Evolutionary conservation across 2,113 vertebrate genomes (phyloP).

Genomic region (Labeo catla): DNA sequence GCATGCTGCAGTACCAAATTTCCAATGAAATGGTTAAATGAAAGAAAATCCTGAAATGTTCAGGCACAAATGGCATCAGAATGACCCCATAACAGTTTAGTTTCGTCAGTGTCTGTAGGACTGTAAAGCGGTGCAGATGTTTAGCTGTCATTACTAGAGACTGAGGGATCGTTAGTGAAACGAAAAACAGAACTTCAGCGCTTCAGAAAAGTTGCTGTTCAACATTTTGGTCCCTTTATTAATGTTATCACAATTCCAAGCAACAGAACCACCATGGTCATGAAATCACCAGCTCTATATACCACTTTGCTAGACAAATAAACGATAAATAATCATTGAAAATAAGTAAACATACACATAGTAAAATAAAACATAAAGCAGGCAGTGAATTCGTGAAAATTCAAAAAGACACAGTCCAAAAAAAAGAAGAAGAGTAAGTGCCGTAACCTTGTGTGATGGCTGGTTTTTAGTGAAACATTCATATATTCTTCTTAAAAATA

Average conservation of each 20-base stretch:
- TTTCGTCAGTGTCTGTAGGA: neutral
- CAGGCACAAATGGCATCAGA: neutral
- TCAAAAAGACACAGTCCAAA: neutral
- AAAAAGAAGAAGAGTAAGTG: conserved; percentile 4
- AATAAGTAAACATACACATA: conserved; percentile 69
- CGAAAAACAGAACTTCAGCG: neutral
- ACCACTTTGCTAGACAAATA: conserved; percentile 76
- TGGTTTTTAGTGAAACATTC: conserved; percentile 29
- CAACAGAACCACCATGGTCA: conserved; percentile 79
- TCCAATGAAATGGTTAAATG: neutral
- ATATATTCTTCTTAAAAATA: conserved; percentile 24
- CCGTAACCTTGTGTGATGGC: neutral
- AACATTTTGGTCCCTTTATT: conserved; percentile 83
- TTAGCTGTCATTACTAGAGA: neutral
- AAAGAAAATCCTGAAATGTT: neutral
- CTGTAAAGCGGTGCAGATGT: neutral
- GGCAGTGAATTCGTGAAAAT: conserved; percentile 29
- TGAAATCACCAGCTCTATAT: conserved; percentile 76
- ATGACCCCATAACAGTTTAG: conserved; percentile 8
- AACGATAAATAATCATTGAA: conserved; percentile 58
- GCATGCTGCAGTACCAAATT: neutral
- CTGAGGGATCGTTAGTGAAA: neutral
- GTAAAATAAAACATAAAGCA: conserved; percentile 29
- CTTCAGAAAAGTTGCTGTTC: conserved; percentile 37
- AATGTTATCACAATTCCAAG: conserved; percentile 79